Evolutionary conservation across 2,797 vertebrate species (phyloP).

Genomic region (Ambastaia sidthimunki): DNA sequence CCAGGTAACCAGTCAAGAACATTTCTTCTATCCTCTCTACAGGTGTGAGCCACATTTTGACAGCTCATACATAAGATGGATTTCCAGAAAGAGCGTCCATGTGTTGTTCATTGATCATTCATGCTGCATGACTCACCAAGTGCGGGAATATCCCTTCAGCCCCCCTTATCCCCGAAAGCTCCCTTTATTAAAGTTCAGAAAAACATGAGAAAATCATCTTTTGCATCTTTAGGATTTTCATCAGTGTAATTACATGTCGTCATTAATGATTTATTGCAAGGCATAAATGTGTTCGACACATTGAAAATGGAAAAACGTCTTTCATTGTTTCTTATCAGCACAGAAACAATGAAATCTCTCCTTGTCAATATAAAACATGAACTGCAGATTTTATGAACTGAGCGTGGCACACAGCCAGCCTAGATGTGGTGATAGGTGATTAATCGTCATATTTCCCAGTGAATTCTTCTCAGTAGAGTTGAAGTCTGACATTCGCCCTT

Average conservation of each 20-base stretch:
- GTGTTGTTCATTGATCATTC: conserved; percentile 48
- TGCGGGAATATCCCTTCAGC: conserved; percentile 18
- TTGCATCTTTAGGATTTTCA: background rate
- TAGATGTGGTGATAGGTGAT: conserved; percentile 32
- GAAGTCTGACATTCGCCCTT: background rate
- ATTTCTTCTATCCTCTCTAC: conserved; percentile 26
- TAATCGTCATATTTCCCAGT: conserved; percentile 36
- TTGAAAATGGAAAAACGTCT: background rate
- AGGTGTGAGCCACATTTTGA: conserved; percentile 36
- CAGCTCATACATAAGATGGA: conserved; percentile 43
- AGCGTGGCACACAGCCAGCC: conserved; percentile 6
- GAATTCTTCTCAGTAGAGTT: conserved; percentile 28
- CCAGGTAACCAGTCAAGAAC: conserved; percentile 72
- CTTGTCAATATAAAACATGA: conserved; percentile 46
- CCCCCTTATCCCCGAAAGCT: conserved; percentile 17
- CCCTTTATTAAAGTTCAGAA: conserved; percentile 8
- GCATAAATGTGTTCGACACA: background rate
- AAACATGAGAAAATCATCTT: background rate
- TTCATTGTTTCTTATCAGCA: conserved; percentile 9
- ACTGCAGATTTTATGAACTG: conserved; percentile 27
- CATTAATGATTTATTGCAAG: background rate
- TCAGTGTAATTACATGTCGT: background rate
- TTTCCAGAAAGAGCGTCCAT: conserved; percentile 20
- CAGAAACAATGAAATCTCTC: conserved; percentile 23
- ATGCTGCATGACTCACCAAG: conserved; percentile 26